Evolutionary conservation across 2,113 vertebrate genomes (phyloP), one percentile per base, ranked within the genome.

Genomic region (Saimiri boliviensis): DNA sequence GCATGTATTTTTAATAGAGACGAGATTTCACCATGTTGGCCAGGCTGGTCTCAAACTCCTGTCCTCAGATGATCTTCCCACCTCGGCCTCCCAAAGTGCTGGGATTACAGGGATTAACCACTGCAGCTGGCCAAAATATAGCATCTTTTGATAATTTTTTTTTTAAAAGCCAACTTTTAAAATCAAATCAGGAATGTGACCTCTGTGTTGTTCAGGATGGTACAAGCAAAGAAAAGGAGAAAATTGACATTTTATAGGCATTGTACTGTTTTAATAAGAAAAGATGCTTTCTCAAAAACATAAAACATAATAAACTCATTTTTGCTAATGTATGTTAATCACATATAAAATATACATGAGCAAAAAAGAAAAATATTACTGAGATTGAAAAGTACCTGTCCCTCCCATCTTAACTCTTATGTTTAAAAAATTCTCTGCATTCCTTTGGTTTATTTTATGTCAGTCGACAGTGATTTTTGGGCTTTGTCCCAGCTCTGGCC

Each of bases 381-480:
- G 89, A 82, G 8, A 68, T 89, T 82, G n/a, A 54, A 76, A 86
- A 88, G 76, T 32, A 77, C 42, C 42, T 84, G n/a, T 74, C 63
- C n/a, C 60, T 40, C 70, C 20, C 19, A 47, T 37, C 27, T 95
- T 89, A 93, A 74, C 7, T 70, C n/a, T 49, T 14, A 27, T 71
- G 6, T 70, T 90, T 87, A 82, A 91, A 82, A 93, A 94, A 93
- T 94, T 73, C 73, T 93, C 77, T 30, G 9, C 37, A 60, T 86
- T 66, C 80, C n/a, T 93, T 91, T 84, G 32, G 37, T 19, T 86
- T 91, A 27, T 86, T 71, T 96, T 86, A 40, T 91, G 76, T 71
- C 79, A 96, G 42, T 37, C 89, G 58, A 68, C 40, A 94, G 70
- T 58, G 11, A 19, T 90, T 86, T 89, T 23, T n/a, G 20, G 32